Evolutionary conservation across 2,888 invertebrate genomes (phyloP).

Genomic region (Pollenia labialis): DNA sequence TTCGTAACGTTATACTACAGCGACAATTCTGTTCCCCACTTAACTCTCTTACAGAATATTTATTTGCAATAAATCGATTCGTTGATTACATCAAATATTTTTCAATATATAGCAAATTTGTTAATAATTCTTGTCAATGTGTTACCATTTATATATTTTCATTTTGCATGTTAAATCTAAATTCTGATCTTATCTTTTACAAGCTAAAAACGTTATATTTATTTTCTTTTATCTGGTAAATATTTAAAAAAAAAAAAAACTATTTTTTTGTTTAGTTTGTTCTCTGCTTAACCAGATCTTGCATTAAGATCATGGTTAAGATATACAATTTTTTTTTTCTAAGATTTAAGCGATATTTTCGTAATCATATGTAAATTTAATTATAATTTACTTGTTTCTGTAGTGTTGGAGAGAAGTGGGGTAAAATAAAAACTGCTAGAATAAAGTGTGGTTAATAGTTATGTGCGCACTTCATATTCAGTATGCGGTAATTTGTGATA

Average conservation of each 20-base stretch:
- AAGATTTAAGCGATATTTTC: background rate
- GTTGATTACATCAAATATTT: too few relatives aligned
- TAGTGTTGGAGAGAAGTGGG: background rate
- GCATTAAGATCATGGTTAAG: constrained; percentile 49
- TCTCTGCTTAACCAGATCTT: constrained; percentile 1
- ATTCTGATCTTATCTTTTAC: constrained; percentile 1
- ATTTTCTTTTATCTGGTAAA: constrained; percentile 18
- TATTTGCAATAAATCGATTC: too few relatives aligned
- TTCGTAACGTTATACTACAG: too few relatives aligned
- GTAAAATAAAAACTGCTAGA: background rate
- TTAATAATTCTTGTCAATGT: background rate
- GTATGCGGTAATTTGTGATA: constrained; percentile 37
- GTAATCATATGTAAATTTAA: constrained; percentile 52
- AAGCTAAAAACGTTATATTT: constrained; percentile 17
- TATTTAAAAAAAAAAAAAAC: too few relatives aligned
- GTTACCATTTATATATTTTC: background rate
- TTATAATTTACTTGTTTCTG: constrained; percentile 38
- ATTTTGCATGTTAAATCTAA: background rate
- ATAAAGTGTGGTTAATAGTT: constrained; percentile 43
- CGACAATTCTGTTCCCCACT: too few relatives aligned
- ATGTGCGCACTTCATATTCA: constrained; percentile 50
- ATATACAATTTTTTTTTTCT: constrained; percentile 14
- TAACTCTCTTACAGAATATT: too few relatives aligned
- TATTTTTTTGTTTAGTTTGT: constrained; percentile 12
- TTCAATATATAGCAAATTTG: background rate